Base-by-base conservation (phyloP, 1,140 invertebrate species). In the Acromyrmex echinatior region DNA sequence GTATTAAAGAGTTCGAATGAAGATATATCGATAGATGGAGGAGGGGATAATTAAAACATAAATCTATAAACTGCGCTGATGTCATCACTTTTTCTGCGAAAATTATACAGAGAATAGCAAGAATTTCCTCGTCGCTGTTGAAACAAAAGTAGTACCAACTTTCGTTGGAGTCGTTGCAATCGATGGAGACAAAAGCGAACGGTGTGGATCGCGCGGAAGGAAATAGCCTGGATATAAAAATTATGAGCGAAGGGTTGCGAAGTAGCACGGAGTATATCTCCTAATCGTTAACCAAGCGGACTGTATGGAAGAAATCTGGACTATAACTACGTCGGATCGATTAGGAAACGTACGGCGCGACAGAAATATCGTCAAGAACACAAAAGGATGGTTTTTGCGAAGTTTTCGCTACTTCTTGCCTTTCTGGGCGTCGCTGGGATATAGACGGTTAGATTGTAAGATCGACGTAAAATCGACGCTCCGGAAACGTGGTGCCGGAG, bases 301-400 rank as follows among this genome's bases (percentile, higher is more conserved):
- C 35, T 25, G 39, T 18, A 28, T 18, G 14, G 21, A 65, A 35
- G 62, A 79, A 78, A 68, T 53, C 28, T 25, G 73, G 4, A 39
- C 35, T 78, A 58, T 81, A 70, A 80, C 51, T 21, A 28, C 62
- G 68, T 21, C 78, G 53, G 21, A 71, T 81, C 78, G 78, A 81
- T 81, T 81, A 70, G 49, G 49, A 70, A 71, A 71, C 35, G 51
- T 71, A n/a, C 35, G 25, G 14, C 31, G 31, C 78, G 65, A 71
- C 49, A 81, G 31, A 71, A 81, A 71, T 70, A 63, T 78, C 58
- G 16, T 45, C 65, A 4, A 25, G 65, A 63, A 28, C 35, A 81
- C 49, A 35, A 71, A 80, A 71, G 65, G 5, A 21, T 14, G 65
- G 31, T 56, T 81, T 58, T 58, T 53, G 10, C 9, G 1, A 35